Evolutionary conservation across 2,797 vertebrate species (phyloP), one percentile per base, ranked within the genome.

Genomic region (Ctenopoma kingsleyae): DNA sequence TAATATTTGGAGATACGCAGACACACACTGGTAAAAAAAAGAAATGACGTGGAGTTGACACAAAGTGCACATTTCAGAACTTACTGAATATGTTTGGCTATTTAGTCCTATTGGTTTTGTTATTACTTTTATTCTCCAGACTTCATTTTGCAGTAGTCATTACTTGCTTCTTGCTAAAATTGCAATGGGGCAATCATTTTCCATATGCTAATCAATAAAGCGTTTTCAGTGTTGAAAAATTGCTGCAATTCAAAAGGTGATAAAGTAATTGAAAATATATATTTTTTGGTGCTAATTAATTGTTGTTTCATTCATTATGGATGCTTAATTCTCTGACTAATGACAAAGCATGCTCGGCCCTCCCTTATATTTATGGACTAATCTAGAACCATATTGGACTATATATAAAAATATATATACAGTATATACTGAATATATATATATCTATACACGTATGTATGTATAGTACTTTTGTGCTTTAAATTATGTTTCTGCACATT

Each of bases 1-100:
- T 93, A 90, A 91, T 91, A 91, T 91, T 87, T 90, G 82, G 79
- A 90, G 91, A 91, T 91, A 86, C 13, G 70, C 70, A 78, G 82
- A 83, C 82, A 44, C 71, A 75, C 76, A 47, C 60, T 56, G 60
- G 43, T 57, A 56, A 79, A 32, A 86, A 44, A 54, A 81, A 50
- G 74, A 84, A 74, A 75, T 77, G 73, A 92, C 87, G 76, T 38
- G 62, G 54, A 62, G 71, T 58, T 77, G 82, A 90, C 83, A 84
- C 80, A 74, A 78, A 50, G 78, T 76, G 57, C 65, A 36, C 7
- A 56, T 74, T 68, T 76, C 49, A 64, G 47, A 83, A 67, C 74
- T 76, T 58, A 73, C 67, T 35, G 25, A 52, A 65, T 54, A 71
- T 19, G 17, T 46, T 56, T 36, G 6, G 41, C 50, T 47, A 6